phyloP scores from a whole-genome alignment of 1,140 invertebrate genomes.

The Oppia nitens region DNA sequence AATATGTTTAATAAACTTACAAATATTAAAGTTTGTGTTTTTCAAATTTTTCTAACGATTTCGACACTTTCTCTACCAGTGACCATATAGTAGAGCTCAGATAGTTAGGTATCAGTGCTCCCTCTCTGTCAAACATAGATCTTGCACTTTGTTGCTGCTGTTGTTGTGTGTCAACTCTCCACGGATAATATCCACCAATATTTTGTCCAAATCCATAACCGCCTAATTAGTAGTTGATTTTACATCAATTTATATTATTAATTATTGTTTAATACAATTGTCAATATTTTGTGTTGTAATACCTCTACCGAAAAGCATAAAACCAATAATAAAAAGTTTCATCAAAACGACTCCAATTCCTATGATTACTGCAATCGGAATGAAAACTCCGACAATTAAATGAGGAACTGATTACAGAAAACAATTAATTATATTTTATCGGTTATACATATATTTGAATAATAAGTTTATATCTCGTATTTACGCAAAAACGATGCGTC shows the following conservation, averaged over 20 bases:
- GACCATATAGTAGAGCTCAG: neutral
- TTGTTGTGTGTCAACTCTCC: neutral
- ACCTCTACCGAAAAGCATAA: neutral
- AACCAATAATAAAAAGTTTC: neutral
- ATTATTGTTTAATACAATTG: no score
- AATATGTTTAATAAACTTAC: no score
- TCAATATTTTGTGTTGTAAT: neutral
- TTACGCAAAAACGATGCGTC: neutral
- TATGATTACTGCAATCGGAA: neutral
- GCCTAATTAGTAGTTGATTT: neutral
- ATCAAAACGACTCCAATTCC: constrained; percentile 1
- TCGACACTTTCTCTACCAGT: neutral
- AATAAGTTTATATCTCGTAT: neutral
- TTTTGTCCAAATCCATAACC: neutral
- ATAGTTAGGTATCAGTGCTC: neutral
- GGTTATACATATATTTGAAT: no score
- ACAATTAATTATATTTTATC: neutral
- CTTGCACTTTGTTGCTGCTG: neutral
- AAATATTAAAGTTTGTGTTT: no score
- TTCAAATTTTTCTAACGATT: neutral
- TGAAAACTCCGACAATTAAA: neutral
- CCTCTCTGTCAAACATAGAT: neutral
- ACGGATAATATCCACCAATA: neutral
- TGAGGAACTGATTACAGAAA: neutral
- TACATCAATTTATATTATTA: neutral